These are phyloP conservation scores for Heliconius erato DNA, from an alignment of 2,888 invertebrate genomes.

Conservation along the genomic window DNA sequence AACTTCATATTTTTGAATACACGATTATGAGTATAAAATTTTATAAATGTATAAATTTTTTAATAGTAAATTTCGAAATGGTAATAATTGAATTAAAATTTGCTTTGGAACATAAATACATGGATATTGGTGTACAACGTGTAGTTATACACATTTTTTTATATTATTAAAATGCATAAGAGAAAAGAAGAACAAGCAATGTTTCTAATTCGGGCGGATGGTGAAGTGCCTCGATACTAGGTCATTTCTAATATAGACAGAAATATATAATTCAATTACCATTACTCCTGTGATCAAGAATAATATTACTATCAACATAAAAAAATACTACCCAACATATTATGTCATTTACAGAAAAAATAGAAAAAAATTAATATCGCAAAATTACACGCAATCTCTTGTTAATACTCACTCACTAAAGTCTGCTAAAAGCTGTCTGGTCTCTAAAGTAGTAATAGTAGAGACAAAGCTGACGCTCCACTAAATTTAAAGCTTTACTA, in stretches of 20 bases:
- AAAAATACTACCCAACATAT: not conserved
- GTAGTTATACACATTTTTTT: too few relatives aligned
- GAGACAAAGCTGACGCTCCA: conserved; percentile 1
- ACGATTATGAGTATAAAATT: too few relatives aligned
- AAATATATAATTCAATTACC: not conserved
- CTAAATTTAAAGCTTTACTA: not conserved
- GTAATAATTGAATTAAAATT: too few relatives aligned
- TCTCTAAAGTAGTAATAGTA: not conserved
- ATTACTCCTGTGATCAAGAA: not conserved
- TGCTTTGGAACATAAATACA: too few relatives aligned
- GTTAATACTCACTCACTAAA: conserved; percentile 7
- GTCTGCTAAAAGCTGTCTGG: conserved; percentile 24
- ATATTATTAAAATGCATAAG: too few relatives aligned
- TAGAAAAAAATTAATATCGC: conserved; percentile 13
- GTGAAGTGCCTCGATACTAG: not conserved
- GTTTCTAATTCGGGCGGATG: too few relatives aligned
- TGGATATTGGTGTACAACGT: too few relatives aligned
- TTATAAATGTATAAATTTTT: too few relatives aligned
- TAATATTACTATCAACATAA: not conserved
- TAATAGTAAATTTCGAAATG: too few relatives aligned
- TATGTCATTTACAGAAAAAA: not conserved
- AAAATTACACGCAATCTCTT: conserved; percentile 9
- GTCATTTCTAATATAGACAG: too few relatives aligned
- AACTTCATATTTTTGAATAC: too few relatives aligned
- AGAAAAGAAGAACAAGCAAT: too few relatives aligned